Conservation (phyloP, 2,113 vertebrate species). For the Echinops telfairi region DNA sequence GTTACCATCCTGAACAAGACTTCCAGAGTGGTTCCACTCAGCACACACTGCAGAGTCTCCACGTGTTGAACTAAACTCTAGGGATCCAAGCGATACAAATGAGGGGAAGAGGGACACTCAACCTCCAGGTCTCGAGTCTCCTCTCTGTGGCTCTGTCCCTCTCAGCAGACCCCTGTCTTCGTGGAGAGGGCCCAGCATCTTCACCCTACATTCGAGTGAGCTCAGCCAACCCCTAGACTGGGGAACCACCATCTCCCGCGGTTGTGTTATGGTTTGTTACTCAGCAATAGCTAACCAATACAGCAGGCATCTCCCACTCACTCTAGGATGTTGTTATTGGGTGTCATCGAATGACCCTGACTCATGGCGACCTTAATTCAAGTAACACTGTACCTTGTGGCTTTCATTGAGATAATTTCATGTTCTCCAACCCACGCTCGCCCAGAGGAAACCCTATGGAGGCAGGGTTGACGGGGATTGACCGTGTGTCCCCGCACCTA, state of each 20-base stretch:
- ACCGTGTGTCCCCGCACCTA: neutral
- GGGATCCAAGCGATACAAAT: neutral
- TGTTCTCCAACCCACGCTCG: too few species aligned
- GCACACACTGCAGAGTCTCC: neutral
- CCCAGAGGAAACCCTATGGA: accelerated
- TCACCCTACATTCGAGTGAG: neutral
- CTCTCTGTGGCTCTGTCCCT: neutral
- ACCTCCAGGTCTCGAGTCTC: neutral
- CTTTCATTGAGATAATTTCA: too few species aligned
- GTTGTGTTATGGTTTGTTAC: neutral
- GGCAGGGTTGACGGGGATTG: accelerated
- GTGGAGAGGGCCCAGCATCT: neutral
- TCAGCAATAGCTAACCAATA: neutral
- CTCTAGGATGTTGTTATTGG: neutral
- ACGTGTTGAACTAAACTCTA: neutral
- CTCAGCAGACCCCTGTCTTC: neutral
- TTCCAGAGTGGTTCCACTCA: neutral
- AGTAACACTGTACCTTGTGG: neutral
- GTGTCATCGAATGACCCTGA: neutral
- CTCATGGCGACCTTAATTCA: neutral
- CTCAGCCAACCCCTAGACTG: neutral
- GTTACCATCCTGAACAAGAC: neutral
- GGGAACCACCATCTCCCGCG: too few species aligned
- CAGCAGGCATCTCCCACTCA: neutral
- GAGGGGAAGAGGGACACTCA: neutral